A percentile compares a stretch with the other conserved stretches of the same genome.
Conservation (phyloP, 2,113 vertebrate genomes). For the Glareola pratincola region DNA sequence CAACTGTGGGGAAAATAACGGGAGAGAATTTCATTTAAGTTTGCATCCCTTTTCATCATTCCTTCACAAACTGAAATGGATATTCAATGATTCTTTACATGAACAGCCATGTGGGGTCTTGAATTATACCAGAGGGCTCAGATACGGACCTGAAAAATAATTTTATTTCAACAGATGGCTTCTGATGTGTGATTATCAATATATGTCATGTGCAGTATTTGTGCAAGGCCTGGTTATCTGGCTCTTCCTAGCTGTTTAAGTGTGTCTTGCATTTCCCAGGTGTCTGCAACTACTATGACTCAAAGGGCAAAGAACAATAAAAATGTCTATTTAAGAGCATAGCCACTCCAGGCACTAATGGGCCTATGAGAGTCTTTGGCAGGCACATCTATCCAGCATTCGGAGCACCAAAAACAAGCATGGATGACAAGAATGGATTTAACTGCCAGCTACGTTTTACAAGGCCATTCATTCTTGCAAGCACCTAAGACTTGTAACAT, state of each 20-base stretch:
- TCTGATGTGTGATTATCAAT: constrained; percentile 11
- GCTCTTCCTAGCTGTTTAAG: not conserved
- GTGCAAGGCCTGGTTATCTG: not conserved
- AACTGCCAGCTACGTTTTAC: constrained; percentile 44
- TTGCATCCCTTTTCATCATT: not conserved
- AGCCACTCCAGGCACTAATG: constrained; percentile 44
- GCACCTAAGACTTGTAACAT: constrained; percentile 43
- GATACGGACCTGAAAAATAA: not conserved
- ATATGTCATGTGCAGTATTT: not conserved
- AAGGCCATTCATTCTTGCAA: constrained; percentile 32
- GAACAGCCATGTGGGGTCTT: not conserved
- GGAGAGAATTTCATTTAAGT: not conserved
- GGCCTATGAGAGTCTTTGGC: constrained; percentile 24
- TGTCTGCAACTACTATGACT: not conserved
- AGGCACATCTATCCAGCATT: constrained; percentile 29
- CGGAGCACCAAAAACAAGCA: not conserved
- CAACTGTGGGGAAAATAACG: not conserved
- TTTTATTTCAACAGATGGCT: not conserved
- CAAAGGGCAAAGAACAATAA: constrained; percentile 44
- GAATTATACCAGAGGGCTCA: not conserved
- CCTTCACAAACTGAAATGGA: not conserved
- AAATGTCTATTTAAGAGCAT: constrained; percentile 42
- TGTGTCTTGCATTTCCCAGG: not conserved
- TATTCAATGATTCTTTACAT: not conserved
- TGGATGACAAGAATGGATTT: constrained; percentile 24